Conservation (phyloP, 2,888 invertebrate species). For the Drosophila anomalata region DNA sequence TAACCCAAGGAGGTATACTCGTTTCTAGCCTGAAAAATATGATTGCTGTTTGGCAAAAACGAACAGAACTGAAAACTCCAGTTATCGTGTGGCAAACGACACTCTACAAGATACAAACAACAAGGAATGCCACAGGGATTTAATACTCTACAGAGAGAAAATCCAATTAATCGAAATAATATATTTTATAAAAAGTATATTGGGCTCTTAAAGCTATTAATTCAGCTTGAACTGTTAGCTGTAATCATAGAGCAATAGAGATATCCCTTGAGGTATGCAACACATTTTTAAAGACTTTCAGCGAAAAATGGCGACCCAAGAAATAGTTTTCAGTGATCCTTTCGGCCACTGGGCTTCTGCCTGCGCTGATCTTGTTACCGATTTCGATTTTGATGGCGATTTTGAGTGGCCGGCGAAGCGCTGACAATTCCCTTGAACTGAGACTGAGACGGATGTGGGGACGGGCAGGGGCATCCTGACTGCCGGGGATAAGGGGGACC, state of each 20-base stretch:
- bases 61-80: conserved; percentile 31
- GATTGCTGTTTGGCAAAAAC: conserved; percentile 58
- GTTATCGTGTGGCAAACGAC: conserved; percentile 25
- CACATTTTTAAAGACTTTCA: neutral
- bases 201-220: no score
- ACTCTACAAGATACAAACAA: conserved; percentile 29
- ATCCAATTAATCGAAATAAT: neutral
- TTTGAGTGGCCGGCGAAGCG: conserved; percentile 76
- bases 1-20: neutral
- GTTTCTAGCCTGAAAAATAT: conserved; percentile 59
- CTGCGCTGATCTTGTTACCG: conserved; percentile 80
- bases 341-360: conserved; percentile 18
- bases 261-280: neutral
- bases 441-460: conserved; percentile 20
- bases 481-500: neutral
- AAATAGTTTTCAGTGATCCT: neutral
- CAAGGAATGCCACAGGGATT: conserved; percentile 57
- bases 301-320: neutral
- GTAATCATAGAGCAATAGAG: neutral
- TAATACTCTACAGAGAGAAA: conserved; percentile 4
- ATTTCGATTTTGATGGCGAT: conserved; percentile 80
- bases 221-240: no score
- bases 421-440: conserved; percentile 81
- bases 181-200: no score
- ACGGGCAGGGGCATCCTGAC: conserved; percentile 5